Conservation (phyloP, 2,888 invertebrate genomes). For the Tetragonisca angustula region DNA sequence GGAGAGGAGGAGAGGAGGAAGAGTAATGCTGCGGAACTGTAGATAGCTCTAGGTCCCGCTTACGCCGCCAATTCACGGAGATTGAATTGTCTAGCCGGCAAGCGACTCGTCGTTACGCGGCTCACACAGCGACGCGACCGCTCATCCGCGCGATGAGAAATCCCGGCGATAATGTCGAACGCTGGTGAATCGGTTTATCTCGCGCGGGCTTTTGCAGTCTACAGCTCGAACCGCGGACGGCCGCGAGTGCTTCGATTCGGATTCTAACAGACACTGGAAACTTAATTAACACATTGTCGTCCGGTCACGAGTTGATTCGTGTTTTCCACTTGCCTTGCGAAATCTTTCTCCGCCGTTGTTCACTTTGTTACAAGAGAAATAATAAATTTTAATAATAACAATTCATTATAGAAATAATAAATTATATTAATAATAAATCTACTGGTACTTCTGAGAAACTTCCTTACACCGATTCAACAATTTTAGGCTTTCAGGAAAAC, state of each 20-base stretch:
- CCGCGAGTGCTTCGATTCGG: not conserved
- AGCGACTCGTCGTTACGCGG: slow-evolving; percentile 66
- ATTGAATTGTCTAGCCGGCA: slow-evolving; percentile 65
- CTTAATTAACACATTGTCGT: no score
- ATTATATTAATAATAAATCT: no score
- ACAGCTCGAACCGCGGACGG: not conserved
- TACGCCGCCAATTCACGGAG: slow-evolving; percentile 63
- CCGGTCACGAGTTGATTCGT: no score
- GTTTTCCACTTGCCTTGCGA: no score
- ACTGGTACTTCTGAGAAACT: no score
- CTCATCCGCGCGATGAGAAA: slow-evolving; percentile 34
- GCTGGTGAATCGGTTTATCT: slow-evolving; percentile 24
- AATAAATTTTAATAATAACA: no score
- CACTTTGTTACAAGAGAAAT: no score
- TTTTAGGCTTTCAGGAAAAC: no score
- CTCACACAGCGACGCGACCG: slow-evolving; percentile 50
- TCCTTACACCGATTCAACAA: no score
- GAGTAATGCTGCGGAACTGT: slow-evolving; percentile 64
- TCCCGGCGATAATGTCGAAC: slow-evolving; percentile 40
- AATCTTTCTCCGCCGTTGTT: no score
- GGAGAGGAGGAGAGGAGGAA: slow-evolving; percentile 51
- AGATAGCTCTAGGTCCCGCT: slow-evolving; percentile 54
- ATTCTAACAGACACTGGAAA: slow-evolving; percentile 8
- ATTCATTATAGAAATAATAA: no score
- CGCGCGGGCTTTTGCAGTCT: not conserved